These are phyloP conservation scores for Tetanocera ferruginea DNA, from an alignment of 2,888 invertebrate genomes.

Conservation along the genomic window DNA sequence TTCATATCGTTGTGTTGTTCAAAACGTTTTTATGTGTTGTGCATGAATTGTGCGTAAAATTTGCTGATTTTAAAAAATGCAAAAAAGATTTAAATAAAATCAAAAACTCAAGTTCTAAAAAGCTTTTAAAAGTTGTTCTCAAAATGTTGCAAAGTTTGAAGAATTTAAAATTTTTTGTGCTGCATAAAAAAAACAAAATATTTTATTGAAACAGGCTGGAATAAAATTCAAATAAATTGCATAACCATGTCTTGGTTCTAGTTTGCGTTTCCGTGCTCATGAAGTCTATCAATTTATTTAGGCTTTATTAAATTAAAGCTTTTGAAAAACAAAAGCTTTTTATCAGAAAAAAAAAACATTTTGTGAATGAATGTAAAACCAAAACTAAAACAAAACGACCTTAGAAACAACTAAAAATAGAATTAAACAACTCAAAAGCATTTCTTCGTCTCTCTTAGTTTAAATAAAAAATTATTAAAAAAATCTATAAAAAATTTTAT, in stretches of 20 bases:
- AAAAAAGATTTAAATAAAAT: neutral
- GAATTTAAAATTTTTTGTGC: neutral
- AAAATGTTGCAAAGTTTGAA: neutral
- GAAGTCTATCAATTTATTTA: neutral
- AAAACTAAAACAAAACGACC: neutral
- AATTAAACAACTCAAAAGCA: too few relatives aligned
- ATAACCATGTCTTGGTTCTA: neutral
- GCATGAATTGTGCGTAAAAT: slow-evolving; percentile 11
- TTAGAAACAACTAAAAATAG: neutral
- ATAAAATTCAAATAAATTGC: neutral
- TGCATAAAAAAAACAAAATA: neutral
- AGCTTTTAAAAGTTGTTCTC: neutral
- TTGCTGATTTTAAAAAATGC: neutral
- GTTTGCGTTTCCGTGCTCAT: neutral
- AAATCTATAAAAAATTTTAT: neutral
- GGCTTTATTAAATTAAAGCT: neutral
- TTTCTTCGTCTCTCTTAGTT: too few relatives aligned
- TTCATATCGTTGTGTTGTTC: slow-evolving; percentile 52
- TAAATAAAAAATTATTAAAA: neutral
- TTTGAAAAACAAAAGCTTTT: too few relatives aligned
- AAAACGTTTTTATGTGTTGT: slow-evolving; percentile 46
- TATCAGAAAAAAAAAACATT: too few relatives aligned
- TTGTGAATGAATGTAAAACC: neutral
- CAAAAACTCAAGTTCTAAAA: neutral
- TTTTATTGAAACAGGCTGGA: too few relatives aligned